Evolutionary conservation across 2,797 vertebrate genomes (phyloP), one percentile per base, ranked within the genome.

Genomic region (Pangasius macronema): DNA sequence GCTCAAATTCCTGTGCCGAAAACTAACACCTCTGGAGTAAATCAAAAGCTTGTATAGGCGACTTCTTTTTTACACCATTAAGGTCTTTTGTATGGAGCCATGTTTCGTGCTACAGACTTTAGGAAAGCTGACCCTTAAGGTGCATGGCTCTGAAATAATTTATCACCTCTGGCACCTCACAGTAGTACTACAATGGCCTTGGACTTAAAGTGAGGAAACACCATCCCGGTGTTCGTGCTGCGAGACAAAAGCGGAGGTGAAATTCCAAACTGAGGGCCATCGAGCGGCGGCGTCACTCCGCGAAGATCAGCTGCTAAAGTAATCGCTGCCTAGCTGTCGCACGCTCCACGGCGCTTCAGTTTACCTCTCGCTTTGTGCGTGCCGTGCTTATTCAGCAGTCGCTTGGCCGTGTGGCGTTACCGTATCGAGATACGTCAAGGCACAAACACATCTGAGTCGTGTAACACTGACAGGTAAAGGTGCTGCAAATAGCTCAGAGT

Each of bases 191-290:
- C 88, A 91, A 91, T 87, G 85, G 87, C 88, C 86, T 14, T 14
- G 82, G 75, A 87, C 67, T 53, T 67, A 14, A 82, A 89, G 82
- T 89, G 87, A 90, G 83, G 90, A 91, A 91, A 90, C 89, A 89
- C 83, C 89, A 90, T 90, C 88, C 87, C n/a, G 57, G 63, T 10
- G 70, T 86, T 87, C 86, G 76, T 86, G 89, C 82, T 55, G 84
- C 0, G 9, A 89, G 83, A 92, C 91, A 92, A 92, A 90, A 86
- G 88, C 82, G 13, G 84, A 36, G 86, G 72, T 92, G 91, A 91
- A 92, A 92, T 92, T 92, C 86, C 91, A 92, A 86, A 91, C 91
- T 87, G 9, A 73, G 84, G 67, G 53, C 68, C 51, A 68, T 75
- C 87, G 82, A 87, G 33, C 77, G 51, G 27, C 79, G 24, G 72